Conservation (phyloP, 2,888 invertebrate species). For the Rhagonycha lutea region DNA sequence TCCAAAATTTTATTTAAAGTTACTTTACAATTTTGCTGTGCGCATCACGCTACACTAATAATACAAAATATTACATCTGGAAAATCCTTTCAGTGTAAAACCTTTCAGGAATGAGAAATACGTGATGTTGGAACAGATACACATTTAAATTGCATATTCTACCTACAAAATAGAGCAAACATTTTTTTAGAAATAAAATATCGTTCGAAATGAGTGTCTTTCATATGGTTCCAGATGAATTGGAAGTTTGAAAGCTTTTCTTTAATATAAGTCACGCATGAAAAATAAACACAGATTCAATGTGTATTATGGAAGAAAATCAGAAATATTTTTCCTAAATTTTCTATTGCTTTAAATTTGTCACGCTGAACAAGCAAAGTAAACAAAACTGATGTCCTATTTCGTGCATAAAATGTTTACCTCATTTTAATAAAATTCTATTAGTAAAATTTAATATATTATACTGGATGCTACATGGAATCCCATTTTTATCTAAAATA, state of each 20-base stretch:
- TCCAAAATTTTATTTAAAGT: background rate
- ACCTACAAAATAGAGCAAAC: background rate
- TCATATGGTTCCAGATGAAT: background rate
- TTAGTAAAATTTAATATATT: background rate
- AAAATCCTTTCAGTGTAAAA: background rate
- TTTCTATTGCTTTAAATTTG: background rate
- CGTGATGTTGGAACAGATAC: background rate
- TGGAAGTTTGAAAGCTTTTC: background rate
- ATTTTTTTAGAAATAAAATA: background rate
- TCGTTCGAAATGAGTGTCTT: background rate
- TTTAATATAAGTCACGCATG: slow-evolving; percentile 4
- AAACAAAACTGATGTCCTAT: background rate
- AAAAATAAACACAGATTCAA: slow-evolving; percentile 1
- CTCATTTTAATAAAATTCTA: background rate
- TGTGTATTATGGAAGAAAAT: background rate
- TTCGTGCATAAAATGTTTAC: background rate
- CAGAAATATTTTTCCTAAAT: background rate
- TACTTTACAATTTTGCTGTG: background rate
- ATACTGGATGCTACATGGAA: background rate
- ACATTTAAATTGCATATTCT: slow-evolving; percentile 1
- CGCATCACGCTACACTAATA: background rate
- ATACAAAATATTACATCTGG: background rate
- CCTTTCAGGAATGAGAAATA: background rate
- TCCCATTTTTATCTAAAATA: no score
- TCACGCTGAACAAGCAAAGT: background rate